These are phyloP conservation scores for Liparis tanakae DNA, from an alignment of 2,797 vertebrate genomes.

Conservation along the genomic window DNA sequence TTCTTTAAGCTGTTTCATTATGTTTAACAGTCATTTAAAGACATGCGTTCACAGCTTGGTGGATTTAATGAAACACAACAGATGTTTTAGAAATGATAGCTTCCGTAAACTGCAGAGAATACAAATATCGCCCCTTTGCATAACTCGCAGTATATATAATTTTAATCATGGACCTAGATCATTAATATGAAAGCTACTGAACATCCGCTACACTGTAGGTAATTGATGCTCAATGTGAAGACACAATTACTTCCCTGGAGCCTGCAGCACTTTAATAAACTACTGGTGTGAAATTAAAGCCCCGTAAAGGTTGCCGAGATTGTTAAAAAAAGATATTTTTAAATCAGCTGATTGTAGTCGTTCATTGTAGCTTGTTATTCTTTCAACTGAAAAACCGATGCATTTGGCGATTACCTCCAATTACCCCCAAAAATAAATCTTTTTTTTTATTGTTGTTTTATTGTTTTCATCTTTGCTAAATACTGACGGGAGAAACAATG, in stretches of 20 bases:
- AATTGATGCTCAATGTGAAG: constrained; percentile 26
- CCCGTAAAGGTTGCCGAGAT: neutral
- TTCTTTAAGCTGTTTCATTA: constrained; percentile 41
- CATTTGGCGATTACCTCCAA: neutral
- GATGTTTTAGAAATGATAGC: constrained; percentile 3
- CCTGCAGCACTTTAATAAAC: constrained; percentile 30
- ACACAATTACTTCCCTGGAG: constrained; percentile 29
- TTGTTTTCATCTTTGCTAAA: neutral
- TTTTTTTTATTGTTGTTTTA: no score
- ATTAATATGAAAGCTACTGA: neutral
- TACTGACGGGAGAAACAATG: no score
- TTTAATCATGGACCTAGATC: constrained; percentile 16
- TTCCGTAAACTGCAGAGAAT: constrained; percentile 28
- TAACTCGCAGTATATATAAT: neutral
- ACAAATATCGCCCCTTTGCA: constrained; percentile 12
- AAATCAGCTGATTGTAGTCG: neutral
- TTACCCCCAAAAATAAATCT: neutral
- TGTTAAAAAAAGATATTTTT: neutral
- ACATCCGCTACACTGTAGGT: neutral
- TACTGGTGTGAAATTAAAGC: constrained; percentile 24
- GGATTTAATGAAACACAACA: constrained; percentile 18
- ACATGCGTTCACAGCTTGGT: constrained; percentile 18
- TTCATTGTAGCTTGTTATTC: neutral
- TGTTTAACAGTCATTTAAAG: constrained; percentile 40
- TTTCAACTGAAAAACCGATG: neutral